These are phyloP conservation scores for Tetramorium parvispinum DNA, from an alignment of 1,140 invertebrate genomes.

Conservation along the genomic window DNA sequence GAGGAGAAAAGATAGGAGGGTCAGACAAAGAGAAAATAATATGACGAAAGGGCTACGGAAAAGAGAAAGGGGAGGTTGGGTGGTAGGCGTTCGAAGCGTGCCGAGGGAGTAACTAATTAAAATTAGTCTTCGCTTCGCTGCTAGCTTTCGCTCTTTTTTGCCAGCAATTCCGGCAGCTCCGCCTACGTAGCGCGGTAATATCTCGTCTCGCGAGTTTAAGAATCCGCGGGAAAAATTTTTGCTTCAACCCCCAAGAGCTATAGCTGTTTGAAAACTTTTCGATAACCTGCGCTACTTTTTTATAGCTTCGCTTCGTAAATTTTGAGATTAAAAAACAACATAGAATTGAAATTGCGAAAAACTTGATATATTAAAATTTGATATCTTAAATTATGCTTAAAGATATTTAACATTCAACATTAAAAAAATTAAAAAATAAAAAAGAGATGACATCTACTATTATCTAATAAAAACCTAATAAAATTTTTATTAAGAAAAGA, in stretches of 20 bases:
- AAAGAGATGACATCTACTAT: background rate
- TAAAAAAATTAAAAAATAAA: background rate
- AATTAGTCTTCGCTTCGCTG: conserved; percentile 65
- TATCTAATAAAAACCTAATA: background rate
- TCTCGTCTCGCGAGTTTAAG: conserved; percentile 47
- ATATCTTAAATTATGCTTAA: background rate
- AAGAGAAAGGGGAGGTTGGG: conserved; percentile 32
- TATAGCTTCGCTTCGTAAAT: background rate
- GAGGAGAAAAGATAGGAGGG: conserved; percentile 4
- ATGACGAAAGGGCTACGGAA: conserved; percentile 28
- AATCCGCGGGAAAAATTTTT: conserved; percentile 49
- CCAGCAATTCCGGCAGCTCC: conserved; percentile 35
- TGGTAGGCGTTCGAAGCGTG: conserved; percentile 43
- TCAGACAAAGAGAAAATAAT: conserved; percentile 48
- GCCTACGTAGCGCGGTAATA: conserved; percentile 23
- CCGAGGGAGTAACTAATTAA: conserved; percentile 66
- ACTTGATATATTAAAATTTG: conserved; percentile 1
- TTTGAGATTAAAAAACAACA: conserved; percentile 13
- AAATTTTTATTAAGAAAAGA: background rate
- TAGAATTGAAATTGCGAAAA: conserved; percentile 7
- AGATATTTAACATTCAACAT: background rate
- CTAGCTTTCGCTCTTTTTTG: conserved; percentile 53
- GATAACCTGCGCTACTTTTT: conserved; percentile 24
- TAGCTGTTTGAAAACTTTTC: conserved; percentile 17
- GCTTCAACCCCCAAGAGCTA: background rate